Percentiles rank a stretch among this genome's conserved stretches.
Evolutionary conservation across 2,888 invertebrate genomes (phyloP).

Genomic region (Agrenia bidenticulata): DNA sequence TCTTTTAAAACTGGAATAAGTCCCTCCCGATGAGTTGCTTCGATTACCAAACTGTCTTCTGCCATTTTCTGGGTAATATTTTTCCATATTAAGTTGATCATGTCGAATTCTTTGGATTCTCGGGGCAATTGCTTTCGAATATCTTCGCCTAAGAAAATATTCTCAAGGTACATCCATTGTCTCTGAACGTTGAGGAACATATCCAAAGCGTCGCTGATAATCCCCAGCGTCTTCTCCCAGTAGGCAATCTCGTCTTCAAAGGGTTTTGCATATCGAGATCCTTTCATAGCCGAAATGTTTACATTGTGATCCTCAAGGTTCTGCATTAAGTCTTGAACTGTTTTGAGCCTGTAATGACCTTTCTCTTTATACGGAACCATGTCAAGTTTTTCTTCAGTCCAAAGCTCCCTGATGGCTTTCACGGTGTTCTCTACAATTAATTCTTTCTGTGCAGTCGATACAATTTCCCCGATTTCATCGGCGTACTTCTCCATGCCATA

Average conservation of each 20-base stretch:
- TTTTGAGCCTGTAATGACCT: slow-evolving; percentile 69
- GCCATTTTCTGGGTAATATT: slow-evolving; percentile 62
- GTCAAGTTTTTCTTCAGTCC: slow-evolving; percentile 72
- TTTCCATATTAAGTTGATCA: slow-evolving; percentile 71
- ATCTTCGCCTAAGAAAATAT: slow-evolving; percentile 82
- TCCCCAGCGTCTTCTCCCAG: slow-evolving; percentile 82
- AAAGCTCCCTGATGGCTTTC: slow-evolving; percentile 68
- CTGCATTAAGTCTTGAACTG: slow-evolving; percentile 75
- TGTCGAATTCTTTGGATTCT: slow-evolving; percentile 74
- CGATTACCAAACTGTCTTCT: slow-evolving; percentile 57
- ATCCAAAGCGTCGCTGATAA: slow-evolving; percentile 79
- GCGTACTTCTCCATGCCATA: slow-evolving; percentile 79
- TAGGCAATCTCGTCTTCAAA: slow-evolving; percentile 79
- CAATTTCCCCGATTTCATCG: slow-evolving; percentile 80
- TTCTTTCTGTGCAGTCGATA: slow-evolving; percentile 85
- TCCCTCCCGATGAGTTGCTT: slow-evolving; percentile 57
- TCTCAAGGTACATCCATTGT: slow-evolving; percentile 79
- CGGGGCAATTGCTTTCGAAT: slow-evolving; percentile 78
- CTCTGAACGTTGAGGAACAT: slow-evolving; percentile 77
- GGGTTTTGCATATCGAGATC: slow-evolving; percentile 79
- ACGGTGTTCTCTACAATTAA: slow-evolving; percentile 78
- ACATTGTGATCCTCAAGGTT: slow-evolving; percentile 82
- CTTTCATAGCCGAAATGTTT: slow-evolving; percentile 81
- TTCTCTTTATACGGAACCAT: slow-evolving; percentile 69
- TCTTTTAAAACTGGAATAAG: slow-evolving; percentile 61